A percentile compares a stretch with the other conserved stretches of the same genome.
Conservation (phyloP, 2,888 invertebrate species). For the Agrotis segetum region DNA sequence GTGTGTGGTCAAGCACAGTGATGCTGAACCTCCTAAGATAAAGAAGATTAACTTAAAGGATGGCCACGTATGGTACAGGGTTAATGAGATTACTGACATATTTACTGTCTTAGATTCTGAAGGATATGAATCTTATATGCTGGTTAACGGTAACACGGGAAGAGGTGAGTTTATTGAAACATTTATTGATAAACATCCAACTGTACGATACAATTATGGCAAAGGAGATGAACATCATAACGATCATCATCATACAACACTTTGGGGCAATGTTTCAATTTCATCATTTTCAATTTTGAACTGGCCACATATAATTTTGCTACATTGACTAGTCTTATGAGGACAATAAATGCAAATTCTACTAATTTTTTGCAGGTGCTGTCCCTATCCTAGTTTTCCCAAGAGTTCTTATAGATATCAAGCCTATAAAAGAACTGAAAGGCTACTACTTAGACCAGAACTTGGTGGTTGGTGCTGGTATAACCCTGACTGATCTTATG, state of each 20-base stretch:
- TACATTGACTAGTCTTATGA: no score
- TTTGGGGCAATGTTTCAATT: no score
- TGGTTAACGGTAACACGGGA: conserved; percentile 94
- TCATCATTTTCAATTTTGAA: no score
- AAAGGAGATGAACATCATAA: no score
- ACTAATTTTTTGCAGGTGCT: conserved; percentile 75
- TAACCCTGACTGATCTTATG: conserved; percentile 90
- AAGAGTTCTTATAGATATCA: conserved; percentile 92
- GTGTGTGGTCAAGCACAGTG: conserved; percentile 75
- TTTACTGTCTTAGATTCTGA: conserved; percentile 84
- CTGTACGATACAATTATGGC: no score
- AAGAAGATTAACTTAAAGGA: conserved; percentile 77
- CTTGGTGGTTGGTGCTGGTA: conserved; percentile 91
- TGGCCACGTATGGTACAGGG: conserved; percentile 89
- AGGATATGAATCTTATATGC: conserved; percentile 87
- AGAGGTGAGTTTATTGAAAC: conserved; percentile 85
- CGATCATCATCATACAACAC: background rate
- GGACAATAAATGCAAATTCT: background rate
- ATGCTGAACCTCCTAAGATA: conserved; percentile 60
- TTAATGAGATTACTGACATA: conserved; percentile 85
- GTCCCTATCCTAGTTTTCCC: conserved; percentile 82
- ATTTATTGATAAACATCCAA: background rate
- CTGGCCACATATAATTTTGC: no score
- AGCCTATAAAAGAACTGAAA: conserved; percentile 90
- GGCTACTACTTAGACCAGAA: conserved; percentile 80